phyloP scores from a whole-genome alignment of 2,888 invertebrate genomes.

The Drosophila parthenogenetica region DNA sequence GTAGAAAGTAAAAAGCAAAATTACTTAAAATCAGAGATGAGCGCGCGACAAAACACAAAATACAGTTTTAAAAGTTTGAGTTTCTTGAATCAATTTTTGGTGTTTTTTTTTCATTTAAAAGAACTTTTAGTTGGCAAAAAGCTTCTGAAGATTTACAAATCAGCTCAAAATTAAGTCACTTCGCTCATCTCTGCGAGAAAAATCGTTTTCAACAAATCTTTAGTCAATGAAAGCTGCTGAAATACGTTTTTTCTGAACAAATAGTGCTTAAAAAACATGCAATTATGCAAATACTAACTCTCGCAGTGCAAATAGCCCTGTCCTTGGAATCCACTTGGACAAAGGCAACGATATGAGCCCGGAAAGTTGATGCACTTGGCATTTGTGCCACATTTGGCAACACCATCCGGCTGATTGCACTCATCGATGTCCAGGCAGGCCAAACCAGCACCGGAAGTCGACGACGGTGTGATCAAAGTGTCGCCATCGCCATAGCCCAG shows the following conservation, averaged over 20 bases:
- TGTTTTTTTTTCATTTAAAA: too few relatives aligned
- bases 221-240: neutral
- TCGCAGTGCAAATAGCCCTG: constrained; percentile 91
- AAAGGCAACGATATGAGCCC: constrained; percentile 92
- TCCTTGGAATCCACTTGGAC: constrained; percentile 91
- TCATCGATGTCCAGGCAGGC: constrained; percentile 91
- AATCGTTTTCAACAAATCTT: constrained; percentile 1
- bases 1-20: constrained; percentile 11
- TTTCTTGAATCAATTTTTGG: too few relatives aligned
- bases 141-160: too few relatives aligned
- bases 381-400: constrained; percentile 91
- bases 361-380: constrained; percentile 92
- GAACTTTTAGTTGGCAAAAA: too few relatives aligned
- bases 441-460: constrained; percentile 84
- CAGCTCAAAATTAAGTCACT: neutral
- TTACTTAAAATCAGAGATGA: constrained; percentile 6
- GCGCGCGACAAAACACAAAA: constrained; percentile 10
- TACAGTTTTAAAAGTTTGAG: too few relatives aligned
- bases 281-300: constrained; percentile 87
- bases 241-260: neutral
- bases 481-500: constrained; percentile 70
- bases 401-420: constrained; percentile 89
- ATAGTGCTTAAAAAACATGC: constrained; percentile 75
- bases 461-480: constrained; percentile 44
- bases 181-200: constrained; percentile 10